Base-by-base conservation (phyloP, 2,888 invertebrate species). In the Andrena fulva region DNA sequence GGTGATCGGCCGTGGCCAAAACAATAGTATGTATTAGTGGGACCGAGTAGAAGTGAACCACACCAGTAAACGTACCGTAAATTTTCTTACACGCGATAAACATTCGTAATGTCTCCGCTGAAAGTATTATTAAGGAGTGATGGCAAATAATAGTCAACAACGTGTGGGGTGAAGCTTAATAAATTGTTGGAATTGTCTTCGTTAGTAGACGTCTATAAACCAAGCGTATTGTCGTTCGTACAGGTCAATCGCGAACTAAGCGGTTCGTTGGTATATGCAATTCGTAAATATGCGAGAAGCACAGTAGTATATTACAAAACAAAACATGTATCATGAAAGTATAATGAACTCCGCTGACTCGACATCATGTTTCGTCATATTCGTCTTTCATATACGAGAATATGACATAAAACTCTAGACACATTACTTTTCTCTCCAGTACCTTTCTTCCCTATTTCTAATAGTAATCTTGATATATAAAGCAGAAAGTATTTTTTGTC, bases 1-100 rank as follows among this genome's bases (percentile, higher is more conserved):
- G 81, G 62, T 76, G 78, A 87, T 85, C 83, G 87, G 64, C 76
- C 85, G 74, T 84, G 77, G 68, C 29, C 70, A 69, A 74, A 80
- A 81, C 77, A 80, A 77, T 42, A 71, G 42, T 80, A 66, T 69
- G 73, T 62, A 69, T 77, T 66, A 73, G 12, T 6, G 35, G 31
- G 10, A 27, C 0, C 8, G 12, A 24, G 24, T 27, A 56, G 42
- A 56, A 16, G 33, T 16, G 42, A 42, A 42, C 42, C 35, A 27
- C 31, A 16, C n/a, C n/a, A n/a, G 60, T 31, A 31, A 33, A 50
- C n/a, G 50, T 5, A 1, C 24, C 31, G 12, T 12, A 29, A 12
- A 52, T 20, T 31, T n/a, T 31, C 35, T 59, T 59, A 12, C 12
- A 33, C 29, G 8, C 20, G 16, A 8, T 24, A 35, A 35, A 5